These are phyloP conservation scores for Albula goreensis DNA, from an alignment of 2,113 vertebrate species.

Conservation along the genomic window DNA sequence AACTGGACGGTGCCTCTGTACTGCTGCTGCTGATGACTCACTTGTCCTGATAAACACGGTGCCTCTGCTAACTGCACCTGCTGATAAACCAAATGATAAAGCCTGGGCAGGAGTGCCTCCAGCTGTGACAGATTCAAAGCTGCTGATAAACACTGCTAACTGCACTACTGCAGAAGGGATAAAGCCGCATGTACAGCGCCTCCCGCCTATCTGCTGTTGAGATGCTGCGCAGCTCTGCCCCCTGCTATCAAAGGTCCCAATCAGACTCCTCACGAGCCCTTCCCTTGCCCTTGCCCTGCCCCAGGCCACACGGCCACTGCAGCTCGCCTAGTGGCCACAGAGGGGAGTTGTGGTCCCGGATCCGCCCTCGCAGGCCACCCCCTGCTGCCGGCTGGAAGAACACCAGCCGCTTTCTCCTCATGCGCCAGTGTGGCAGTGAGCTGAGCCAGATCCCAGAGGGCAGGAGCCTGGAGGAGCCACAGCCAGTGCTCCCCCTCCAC, in stretches of 20 bases:
- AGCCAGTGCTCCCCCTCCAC: background rate
- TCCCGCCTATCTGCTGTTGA: constrained; percentile 86
- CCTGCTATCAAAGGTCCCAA: constrained; percentile 64
- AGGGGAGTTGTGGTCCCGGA: constrained; percentile 78
- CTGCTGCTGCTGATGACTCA: no score
- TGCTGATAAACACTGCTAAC: no score
- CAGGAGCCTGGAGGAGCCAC: constrained; percentile 13
- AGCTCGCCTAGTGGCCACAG: constrained; percentile 59
- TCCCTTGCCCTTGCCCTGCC: constrained; percentile 27
- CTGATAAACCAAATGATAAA: no score
- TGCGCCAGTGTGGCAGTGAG: constrained; percentile 84
- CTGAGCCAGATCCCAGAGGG: constrained; percentile 41
- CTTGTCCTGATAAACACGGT: no score
- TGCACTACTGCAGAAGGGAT: constrained; percentile 91
- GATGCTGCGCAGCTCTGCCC: constrained; percentile 78
- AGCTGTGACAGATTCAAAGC: constrained; percentile 91
- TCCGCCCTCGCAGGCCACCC: constrained; percentile 81
- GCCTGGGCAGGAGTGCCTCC: constrained; percentile 64
- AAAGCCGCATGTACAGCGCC: constrained; percentile 71
- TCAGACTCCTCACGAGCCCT: constrained; percentile 46
- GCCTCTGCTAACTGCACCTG: no score
- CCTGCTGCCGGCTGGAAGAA: constrained; percentile 85
- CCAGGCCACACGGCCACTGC: constrained; percentile 40
- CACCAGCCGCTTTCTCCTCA: constrained; percentile 80
- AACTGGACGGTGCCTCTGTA: no score